Conservation (phyloP, 2,888 invertebrate species). For the Diaphora mendica region DNA sequence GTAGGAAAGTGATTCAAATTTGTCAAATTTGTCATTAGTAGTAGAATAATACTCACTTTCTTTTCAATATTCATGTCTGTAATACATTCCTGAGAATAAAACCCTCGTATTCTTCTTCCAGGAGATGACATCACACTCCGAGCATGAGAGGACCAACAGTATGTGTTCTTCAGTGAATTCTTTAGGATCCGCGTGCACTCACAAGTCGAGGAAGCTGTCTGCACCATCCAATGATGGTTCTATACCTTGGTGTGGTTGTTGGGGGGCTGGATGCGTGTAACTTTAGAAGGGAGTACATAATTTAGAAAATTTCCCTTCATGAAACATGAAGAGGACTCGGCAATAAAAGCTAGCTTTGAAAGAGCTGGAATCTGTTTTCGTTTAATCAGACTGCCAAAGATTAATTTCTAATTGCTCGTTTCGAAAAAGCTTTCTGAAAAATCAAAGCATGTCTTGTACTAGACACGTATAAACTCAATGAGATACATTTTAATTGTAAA, state of each 20-base stretch:
- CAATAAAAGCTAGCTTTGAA: background rate
- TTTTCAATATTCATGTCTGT: background rate
- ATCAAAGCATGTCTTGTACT: background rate
- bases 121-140: constrained; percentile 87
- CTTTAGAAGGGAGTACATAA: background rate
- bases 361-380: background rate
- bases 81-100: background rate
- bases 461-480: background rate
- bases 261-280: constrained; percentile 93
- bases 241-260: constrained; percentile 94
- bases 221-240: constrained; percentile 86
- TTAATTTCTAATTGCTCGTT: background rate
- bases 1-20: no score
- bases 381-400: background rate
- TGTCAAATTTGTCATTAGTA: no score
- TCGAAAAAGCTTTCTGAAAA: background rate
- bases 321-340: background rate
- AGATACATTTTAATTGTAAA: background rate
- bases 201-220: constrained; percentile 89
- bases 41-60: no score
- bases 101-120: constrained; percentile 52
- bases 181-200: constrained; percentile 84
- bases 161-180: constrained; percentile 88
- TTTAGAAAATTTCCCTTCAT: background rate
- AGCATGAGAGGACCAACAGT: constrained; percentile 89